Conservation (phyloP, 2,888 invertebrate species). For the Serripes groenlandicus region DNA sequence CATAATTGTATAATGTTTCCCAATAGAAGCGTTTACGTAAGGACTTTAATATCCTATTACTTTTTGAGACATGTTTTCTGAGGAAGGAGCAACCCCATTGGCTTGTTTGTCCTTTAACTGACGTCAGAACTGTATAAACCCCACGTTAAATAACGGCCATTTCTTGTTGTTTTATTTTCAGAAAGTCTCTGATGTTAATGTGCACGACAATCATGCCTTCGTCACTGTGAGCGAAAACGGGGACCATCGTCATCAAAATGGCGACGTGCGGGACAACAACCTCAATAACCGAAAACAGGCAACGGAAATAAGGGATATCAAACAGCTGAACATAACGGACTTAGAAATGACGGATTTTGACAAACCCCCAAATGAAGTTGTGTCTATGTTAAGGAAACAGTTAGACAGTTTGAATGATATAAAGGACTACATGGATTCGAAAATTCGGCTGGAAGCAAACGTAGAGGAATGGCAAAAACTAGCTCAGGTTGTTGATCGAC, state of each 20-base stretch:
- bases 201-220: slow-evolving; percentile 19
- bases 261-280: slow-evolving; percentile 36
- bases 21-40: no score
- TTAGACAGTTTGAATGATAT: slow-evolving; percentile 65
- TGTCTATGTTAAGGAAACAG: slow-evolving; percentile 64
- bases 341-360: slow-evolving; percentile 7
- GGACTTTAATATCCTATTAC: no score
- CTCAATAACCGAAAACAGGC: slow-evolving; percentile 13
- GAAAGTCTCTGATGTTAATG: slow-evolving; percentile 7
- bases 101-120: background rate
- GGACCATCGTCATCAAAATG: slow-evolving; percentile 16
- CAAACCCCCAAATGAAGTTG: slow-evolving; percentile 30
- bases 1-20: no score
- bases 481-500: slow-evolving; percentile 69
- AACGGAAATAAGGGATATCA: slow-evolving; percentile 11
- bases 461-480: slow-evolving; percentile 71
- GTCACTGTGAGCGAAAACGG: background rate
- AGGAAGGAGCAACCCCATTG: no score
- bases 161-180: background rate
- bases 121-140: background rate
- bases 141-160: no score
- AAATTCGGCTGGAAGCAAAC: slow-evolving; percentile 56
- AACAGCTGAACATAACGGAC: slow-evolving; percentile 25
- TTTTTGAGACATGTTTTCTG: no score
- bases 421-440: slow-evolving; percentile 56